phyloP scores from a whole-genome alignment of 2,888 invertebrate species.

The Aphodius granarius region DNA sequence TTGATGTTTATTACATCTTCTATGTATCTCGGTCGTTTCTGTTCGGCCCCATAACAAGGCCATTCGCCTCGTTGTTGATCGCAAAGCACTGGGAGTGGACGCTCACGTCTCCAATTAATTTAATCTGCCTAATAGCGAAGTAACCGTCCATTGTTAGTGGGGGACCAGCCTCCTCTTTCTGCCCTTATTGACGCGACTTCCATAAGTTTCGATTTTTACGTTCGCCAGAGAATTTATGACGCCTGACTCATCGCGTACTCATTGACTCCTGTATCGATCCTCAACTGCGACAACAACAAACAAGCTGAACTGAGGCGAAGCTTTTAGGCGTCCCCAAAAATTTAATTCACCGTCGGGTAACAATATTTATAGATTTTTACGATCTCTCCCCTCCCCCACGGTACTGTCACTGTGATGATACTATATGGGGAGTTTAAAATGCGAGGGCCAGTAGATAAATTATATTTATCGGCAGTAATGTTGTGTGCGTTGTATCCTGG shows the following conservation, averaged over 20 bases:
- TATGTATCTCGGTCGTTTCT: neutral
- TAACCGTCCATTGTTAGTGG: neutral
- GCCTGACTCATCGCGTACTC: conserved; percentile 10
- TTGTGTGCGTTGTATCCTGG: neutral
- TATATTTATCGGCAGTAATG: conserved; percentile 21
- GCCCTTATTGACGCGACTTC: neutral
- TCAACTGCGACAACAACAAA: neutral
- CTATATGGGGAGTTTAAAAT: conserved; percentile 26
- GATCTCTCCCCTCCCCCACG: conserved; percentile 14
- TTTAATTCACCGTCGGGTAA: neutral
- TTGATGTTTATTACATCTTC: neutral
- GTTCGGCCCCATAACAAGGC: neutral
- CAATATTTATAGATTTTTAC: conserved; percentile 33
- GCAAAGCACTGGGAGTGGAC: neutral
- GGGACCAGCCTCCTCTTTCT: neutral
- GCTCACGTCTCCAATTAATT: conserved; percentile 2
- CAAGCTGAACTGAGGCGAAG: neutral
- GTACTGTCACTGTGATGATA: conserved; percentile 25
- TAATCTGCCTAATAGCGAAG: conserved; percentile 4
- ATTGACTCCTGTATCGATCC: conserved; percentile 8
- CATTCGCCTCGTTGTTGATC: neutral
- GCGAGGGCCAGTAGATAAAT: conserved; percentile 21
- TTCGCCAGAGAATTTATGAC: conserved; percentile 6
- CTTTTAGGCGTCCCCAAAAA: neutral
- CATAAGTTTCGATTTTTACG: conserved; percentile 13